Percentiles rank a stretch among this genome's conserved stretches.
These are phyloP conservation scores for Nymphalis urticae DNA, from an alignment of 2,888 invertebrate genomes.

Conservation along the genomic window DNA sequence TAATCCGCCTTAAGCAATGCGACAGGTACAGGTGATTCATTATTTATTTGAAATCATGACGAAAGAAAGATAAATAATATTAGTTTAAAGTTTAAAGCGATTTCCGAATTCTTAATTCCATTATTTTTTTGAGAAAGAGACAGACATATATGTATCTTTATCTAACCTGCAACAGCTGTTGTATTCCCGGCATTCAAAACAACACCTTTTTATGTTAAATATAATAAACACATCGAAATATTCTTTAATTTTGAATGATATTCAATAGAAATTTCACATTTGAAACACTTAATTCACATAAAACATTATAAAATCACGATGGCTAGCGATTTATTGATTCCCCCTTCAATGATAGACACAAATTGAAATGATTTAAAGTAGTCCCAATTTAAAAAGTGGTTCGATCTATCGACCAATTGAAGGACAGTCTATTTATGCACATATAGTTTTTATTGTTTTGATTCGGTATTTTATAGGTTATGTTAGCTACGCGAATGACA, in stretches of 20 bases:
- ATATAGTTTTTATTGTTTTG: conserved; percentile 16
- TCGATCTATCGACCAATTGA: conserved; percentile 27
- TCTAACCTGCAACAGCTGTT: conserved; percentile 21
- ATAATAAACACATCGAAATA: not conserved
- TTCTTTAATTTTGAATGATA: not conserved
- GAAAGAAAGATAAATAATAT: not conserved
- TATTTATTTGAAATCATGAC: not conserved
- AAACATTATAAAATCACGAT: conserved; percentile 9
- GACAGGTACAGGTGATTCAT: not conserved
- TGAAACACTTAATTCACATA: conserved; percentile 14
- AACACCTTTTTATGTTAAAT: not conserved
- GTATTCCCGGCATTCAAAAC: conserved; percentile 14
- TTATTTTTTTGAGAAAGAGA: conserved; percentile 4
- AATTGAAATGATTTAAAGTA: conserved; percentile 29
- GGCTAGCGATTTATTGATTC: conserved; percentile 18
- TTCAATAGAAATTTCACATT: not conserved
- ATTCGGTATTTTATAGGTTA: conserved; percentile 21
- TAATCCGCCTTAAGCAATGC: not conserved
- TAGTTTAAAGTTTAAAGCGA: not conserved
- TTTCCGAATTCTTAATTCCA: not conserved
- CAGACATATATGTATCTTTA: conserved; percentile 5
- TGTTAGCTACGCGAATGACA: conserved; percentile 21
- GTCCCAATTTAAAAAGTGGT: conserved; percentile 28
- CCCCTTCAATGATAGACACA: conserved; percentile 6
- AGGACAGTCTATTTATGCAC: not conserved